These are phyloP conservation scores for Cyclargus thomasi DNA, from an alignment of 1,140 invertebrate species.

Conservation along the genomic window DNA sequence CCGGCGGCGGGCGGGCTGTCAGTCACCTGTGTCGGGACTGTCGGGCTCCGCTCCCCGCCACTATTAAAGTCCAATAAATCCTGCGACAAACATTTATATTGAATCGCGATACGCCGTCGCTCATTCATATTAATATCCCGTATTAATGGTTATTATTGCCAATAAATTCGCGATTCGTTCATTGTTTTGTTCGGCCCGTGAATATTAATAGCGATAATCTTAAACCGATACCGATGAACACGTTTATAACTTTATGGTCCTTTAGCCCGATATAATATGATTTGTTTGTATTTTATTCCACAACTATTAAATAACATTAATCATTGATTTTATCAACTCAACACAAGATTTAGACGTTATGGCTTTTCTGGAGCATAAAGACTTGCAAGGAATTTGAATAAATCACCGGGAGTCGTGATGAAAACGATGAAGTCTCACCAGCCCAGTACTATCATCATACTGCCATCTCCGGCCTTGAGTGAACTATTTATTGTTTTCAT, in stretches of 20 bases:
- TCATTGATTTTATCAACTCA: too few relatives aligned
- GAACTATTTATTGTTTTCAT: background rate
- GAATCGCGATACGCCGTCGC: background rate
- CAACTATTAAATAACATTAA: too few relatives aligned
- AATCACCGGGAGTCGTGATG: too few relatives aligned
- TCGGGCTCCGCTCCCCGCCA: too few relatives aligned
- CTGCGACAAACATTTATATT: background rate
- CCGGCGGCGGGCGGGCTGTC: background rate
- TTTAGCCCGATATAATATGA: background rate
- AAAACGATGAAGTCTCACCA: too few relatives aligned
- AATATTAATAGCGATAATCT: background rate
- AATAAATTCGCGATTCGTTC: background rate
- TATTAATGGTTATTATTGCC: conserved; percentile 1
- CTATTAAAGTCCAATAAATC: background rate
- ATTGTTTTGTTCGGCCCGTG: background rate
- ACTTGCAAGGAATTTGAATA: too few relatives aligned
- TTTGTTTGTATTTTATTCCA: too few relatives aligned
- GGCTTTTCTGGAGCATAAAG: too few relatives aligned
- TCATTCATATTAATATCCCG: background rate
- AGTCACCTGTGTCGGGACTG: background rate
- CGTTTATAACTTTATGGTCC: background rate
- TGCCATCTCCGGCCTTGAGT: background rate
- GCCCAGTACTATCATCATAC: background rate
- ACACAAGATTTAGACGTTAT: too few relatives aligned
- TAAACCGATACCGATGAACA: background rate